These are phyloP conservation scores for Gasteruption jaculator DNA, from an alignment of 2,888 invertebrate genomes.

Conservation along the genomic window DNA sequence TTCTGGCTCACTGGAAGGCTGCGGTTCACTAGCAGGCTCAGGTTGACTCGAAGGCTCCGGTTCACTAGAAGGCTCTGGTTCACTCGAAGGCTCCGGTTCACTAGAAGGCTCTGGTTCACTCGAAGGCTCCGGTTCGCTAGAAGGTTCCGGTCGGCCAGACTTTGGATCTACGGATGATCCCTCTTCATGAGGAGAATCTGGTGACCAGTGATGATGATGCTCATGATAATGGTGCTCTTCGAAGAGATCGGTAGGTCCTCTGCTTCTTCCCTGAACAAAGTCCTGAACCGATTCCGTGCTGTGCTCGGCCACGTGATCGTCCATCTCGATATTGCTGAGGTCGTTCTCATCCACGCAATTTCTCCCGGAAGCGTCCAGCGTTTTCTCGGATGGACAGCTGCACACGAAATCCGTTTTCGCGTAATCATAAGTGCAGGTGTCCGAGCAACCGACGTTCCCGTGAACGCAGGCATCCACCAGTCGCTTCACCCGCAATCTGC, in stretches of 20 bases:
- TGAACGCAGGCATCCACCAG: constrained; percentile 65
- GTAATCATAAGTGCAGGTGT: constrained; percentile 66
- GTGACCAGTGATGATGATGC: constrained; percentile 27
- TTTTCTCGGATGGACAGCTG: constrained; percentile 59
- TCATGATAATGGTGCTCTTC: too few species aligned
- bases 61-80: constrained; percentile 34
- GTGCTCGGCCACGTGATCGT: constrained; percentile 24
- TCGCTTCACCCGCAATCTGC: constrained; percentile 30
- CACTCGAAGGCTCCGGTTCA: constrained; percentile 16
- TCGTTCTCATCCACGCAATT: constrained; percentile 47
- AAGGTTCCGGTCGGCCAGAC: constrained; percentile 30
- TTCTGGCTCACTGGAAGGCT: constrained; percentile 25
- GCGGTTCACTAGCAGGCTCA: constrained; percentile 12
- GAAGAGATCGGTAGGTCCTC: constrained; percentile 31
- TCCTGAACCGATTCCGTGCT: constrained; percentile 29
- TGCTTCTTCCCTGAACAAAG: constrained; percentile 40
- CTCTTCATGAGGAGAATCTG: constrained; percentile 23
- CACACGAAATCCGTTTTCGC: constrained; percentile 62
- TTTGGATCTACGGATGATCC: constrained; percentile 24
- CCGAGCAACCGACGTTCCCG: constrained; percentile 63
- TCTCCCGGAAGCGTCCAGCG: constrained; percentile 53
- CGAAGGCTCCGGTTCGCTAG: constrained; percentile 14
- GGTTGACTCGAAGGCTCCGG: constrained; percentile 24
- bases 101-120: constrained; percentile 19
- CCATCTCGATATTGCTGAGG: constrained; percentile 35